Conservation (phyloP, 2,888 invertebrate species). For the Metallyticus violacea region DNA sequence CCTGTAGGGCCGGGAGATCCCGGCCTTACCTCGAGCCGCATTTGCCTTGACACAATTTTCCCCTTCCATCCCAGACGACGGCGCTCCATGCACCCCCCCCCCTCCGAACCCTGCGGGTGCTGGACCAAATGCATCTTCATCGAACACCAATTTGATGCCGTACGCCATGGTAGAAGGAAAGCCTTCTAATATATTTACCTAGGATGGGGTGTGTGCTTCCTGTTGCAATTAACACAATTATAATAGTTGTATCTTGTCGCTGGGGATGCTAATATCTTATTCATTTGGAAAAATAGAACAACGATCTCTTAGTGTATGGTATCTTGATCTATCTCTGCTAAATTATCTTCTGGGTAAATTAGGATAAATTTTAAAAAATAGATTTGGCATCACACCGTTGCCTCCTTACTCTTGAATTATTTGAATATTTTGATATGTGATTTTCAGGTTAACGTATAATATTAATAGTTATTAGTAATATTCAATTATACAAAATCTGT, state of each 20-base stretch:
- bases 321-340: background rate
- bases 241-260: background rate
- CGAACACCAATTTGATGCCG: background rate
- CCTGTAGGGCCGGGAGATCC: too few relatives aligned
- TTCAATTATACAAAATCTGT: too few relatives aligned
- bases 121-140: background rate
- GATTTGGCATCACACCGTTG: too few relatives aligned
- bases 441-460: too few relatives aligned
- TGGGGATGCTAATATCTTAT: background rate
- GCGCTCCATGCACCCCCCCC: background rate
- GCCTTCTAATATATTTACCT: background rate
- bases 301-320: background rate
- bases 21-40: background rate
- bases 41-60: background rate
- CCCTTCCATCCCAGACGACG: background rate
- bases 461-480: too few relatives aligned
- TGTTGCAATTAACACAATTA: background rate
- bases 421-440: too few relatives aligned
- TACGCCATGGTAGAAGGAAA: background rate
- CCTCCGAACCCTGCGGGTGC: background rate
- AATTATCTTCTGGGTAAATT: too few relatives aligned
- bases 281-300: background rate
- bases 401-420: too few relatives aligned
- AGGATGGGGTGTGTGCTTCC: background rate
- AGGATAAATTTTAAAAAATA: too few relatives aligned